phyloP scores from a whole-genome alignment of 2,888 invertebrate species.

The Mantis religiosa region DNA sequence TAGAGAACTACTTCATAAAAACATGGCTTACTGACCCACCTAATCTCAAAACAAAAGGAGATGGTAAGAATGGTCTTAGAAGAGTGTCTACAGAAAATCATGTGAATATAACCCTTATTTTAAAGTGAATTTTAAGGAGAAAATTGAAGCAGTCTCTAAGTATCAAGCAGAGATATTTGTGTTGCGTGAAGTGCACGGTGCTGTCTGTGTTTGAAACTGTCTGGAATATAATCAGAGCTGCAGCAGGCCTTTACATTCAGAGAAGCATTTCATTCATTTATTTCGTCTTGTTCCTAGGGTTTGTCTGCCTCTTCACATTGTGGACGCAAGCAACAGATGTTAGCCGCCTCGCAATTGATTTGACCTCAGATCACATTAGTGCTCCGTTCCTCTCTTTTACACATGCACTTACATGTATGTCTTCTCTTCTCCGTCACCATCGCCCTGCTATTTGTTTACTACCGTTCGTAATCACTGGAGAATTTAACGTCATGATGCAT shows the following conservation, averaged over 20 bases:
- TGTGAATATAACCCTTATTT: too few species aligned
- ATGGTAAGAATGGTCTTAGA: too few species aligned
- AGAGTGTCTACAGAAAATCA: too few species aligned
- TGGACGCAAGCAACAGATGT: constrained; percentile 5
- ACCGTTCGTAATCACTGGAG: neutral
- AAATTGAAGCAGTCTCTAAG: neutral
- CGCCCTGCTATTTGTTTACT: neutral
- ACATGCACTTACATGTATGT: neutral
- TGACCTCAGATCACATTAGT: constrained; percentile 23
- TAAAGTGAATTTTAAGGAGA: too few species aligned
- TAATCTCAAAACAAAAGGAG: too few species aligned
- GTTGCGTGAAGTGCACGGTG: too few species aligned
- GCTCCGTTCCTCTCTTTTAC: neutral
- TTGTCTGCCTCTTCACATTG: neutral
- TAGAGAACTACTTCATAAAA: too few species aligned
- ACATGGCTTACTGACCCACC: too few species aligned
- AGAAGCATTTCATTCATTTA: neutral
- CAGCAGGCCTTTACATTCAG: neutral
- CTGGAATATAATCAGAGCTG: neutral
- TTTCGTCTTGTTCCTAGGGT: neutral
- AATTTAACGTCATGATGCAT: neutral
- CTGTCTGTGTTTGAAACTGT: neutral
- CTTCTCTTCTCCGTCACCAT: too few species aligned
- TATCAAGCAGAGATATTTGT: too few species aligned
- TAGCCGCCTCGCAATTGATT: constrained; percentile 20